Conservation (phyloP, 2,888 invertebrate genomes). For the Salpingus planirostris region DNA sequence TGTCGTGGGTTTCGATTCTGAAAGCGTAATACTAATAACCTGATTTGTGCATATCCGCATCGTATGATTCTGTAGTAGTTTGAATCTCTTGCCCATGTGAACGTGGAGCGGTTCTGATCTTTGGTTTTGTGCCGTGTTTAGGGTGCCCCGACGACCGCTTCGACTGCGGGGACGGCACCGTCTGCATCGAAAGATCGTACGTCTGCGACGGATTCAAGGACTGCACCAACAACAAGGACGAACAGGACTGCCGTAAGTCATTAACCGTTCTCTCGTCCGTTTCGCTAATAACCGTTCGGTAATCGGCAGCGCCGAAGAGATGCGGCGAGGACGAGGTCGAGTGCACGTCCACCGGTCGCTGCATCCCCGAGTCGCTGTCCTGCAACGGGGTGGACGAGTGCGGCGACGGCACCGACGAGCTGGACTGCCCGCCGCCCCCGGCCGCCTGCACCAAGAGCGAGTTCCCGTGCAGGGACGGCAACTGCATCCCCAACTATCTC, state of each 20-base stretch:
- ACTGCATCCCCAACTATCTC: constrained; percentile 47
- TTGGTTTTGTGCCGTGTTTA: constrained; percentile 4
- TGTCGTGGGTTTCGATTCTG: too few species aligned
- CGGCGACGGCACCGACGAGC: constrained; percentile 49
- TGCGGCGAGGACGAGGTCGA: not conserved
- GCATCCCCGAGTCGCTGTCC: constrained; percentile 40
- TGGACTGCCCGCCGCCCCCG: constrained; percentile 38
- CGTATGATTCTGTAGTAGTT: too few species aligned
- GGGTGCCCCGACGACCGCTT: constrained; percentile 39
- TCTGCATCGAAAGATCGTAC: constrained; percentile 40
- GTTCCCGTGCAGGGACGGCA: constrained; percentile 52
- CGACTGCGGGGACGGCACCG: constrained; percentile 45
- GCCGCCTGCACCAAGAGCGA: constrained; percentile 45
- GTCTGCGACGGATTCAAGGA: constrained; percentile 48
- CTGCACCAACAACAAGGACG: constrained; percentile 53
- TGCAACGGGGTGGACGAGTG: constrained; percentile 58
- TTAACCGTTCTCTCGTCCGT: too few species aligned
- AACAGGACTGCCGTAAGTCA: constrained; percentile 45
- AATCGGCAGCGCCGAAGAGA: too few species aligned
- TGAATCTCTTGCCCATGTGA: too few species aligned
- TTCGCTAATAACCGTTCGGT: too few species aligned
- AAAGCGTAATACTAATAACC: too few species aligned
- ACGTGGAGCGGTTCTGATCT: not conserved
- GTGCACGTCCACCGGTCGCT: not conserved
- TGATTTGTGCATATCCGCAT: too few species aligned